phyloP scores from a whole-genome alignment of 2,113 vertebrate species.

The Oxyura jamaicensis region DNA sequence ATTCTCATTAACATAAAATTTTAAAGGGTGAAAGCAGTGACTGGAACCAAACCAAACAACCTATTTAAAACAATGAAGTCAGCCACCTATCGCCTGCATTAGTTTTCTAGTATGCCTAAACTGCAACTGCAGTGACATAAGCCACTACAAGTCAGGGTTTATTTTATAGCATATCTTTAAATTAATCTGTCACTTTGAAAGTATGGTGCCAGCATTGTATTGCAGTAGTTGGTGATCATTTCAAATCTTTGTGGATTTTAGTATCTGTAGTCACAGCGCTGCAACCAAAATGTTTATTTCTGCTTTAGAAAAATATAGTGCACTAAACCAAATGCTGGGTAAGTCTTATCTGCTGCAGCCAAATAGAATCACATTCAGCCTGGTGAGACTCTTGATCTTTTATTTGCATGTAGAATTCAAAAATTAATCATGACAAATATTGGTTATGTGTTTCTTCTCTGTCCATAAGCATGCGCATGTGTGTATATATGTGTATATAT shows the following conservation, averaged over 20 bases:
- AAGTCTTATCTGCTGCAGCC: neutral
- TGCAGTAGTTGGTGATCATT: accelerated
- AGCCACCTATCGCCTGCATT: neutral
- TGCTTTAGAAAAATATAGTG: neutral
- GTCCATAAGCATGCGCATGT: neutral
- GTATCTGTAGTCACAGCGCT: accelerated
- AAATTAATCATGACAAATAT: neutral
- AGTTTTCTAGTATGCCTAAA: neutral
- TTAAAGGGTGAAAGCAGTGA: neutral
- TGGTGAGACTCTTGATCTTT: neutral
- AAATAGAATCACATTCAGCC: neutral
- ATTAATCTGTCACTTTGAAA: neutral
- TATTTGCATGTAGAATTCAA: neutral
- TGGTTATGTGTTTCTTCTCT: neutral
- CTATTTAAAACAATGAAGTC: neutral
- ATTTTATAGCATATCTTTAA: neutral
- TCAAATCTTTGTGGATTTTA: neutral
- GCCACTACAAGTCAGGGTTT: neutral
- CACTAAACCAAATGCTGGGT: neutral
- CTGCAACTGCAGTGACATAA: neutral
- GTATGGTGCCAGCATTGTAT: neutral
- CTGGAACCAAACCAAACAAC: neutral
- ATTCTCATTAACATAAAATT: neutral
- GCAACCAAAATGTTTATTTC: neutral
- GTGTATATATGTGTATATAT: neutral